These are phyloP conservation scores for Halocynthia roretzi DNA, from an alignment of 23 tunicate species.

Conservation along the genomic window DNA sequence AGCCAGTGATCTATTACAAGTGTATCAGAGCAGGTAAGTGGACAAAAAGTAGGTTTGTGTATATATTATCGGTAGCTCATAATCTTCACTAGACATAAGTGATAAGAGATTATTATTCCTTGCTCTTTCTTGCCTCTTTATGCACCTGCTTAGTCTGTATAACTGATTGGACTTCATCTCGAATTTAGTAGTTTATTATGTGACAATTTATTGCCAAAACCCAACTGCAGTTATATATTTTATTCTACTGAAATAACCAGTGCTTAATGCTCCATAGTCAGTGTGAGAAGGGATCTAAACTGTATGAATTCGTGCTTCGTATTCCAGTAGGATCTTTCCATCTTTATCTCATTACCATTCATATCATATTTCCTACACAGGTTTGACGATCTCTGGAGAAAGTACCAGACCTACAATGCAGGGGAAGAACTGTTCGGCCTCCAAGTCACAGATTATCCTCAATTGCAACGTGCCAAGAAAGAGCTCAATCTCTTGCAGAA, in stretches of 20 bases:
- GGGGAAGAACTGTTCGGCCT: conserved; percentile 98
- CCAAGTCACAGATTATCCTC: conserved; percentile 89
- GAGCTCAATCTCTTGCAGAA: conserved; percentile 95
- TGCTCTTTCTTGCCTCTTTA: too few relatives aligned
- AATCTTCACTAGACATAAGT: neutral
- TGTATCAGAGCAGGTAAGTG: conserved; percentile 78
- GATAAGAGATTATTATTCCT: too few relatives aligned
- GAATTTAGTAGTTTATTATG: too few relatives aligned
- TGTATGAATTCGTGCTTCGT: too few relatives aligned
- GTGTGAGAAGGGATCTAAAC: too few relatives aligned
- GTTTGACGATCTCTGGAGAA: conserved; percentile 97
- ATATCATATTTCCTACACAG: conserved; percentile 14
- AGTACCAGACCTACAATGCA: conserved; percentile 87
- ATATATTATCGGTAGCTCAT: neutral
- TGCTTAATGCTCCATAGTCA: too few relatives aligned
- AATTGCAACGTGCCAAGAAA: conserved; percentile 76
- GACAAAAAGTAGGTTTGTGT: neutral
- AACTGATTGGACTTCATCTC: too few relatives aligned
- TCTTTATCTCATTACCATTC: neutral
- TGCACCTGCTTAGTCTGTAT: too few relatives aligned
- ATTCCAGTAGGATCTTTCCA: too few relatives aligned
- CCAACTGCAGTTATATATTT: too few relatives aligned
- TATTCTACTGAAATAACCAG: too few relatives aligned
- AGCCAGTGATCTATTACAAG: conserved; percentile 93
- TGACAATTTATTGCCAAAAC: too few relatives aligned